A percentile compares a stretch with the other conserved stretches of the same genome.
Conservation (phyloP, 2,888 invertebrate species). For the Orthosia gothica region DNA sequence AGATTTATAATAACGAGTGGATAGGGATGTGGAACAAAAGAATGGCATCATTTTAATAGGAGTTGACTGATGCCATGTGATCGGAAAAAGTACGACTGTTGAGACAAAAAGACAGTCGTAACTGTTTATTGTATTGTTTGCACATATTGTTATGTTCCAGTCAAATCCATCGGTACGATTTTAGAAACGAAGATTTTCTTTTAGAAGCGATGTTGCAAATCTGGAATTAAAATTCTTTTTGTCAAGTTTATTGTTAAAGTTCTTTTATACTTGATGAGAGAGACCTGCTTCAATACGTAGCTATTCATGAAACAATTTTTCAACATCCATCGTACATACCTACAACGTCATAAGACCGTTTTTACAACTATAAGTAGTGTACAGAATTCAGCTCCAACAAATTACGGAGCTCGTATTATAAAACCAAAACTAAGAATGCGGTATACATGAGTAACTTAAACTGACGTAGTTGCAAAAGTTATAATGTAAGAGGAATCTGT, state of each 20-base stretch:
- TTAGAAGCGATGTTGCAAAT: slow-evolving; percentile 9
- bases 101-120: slow-evolving; percentile 25
- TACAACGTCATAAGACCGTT: slow-evolving; percentile 20
- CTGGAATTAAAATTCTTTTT: not conserved
- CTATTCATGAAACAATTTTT: not conserved
- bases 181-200: slow-evolving; percentile 1
- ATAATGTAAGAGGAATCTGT: slow-evolving; percentile 61
- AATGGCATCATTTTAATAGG: slow-evolving; percentile 49
- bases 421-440: slow-evolving; percentile 54
- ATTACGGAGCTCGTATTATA: slow-evolving; percentile 42
- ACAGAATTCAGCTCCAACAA: slow-evolving; percentile 32
- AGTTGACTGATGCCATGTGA: slow-evolving; percentile 33
- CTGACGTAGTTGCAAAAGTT: slow-evolving; percentile 61
- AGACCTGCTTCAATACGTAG: not conserved
- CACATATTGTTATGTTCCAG: slow-evolving; percentile 21
- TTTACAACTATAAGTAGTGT: slow-evolving; percentile 31
- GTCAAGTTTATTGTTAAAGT: not conserved
- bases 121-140: slow-evolving; percentile 40
- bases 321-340: slow-evolving; percentile 4
- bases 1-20: slow-evolving; percentile 26
- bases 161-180: slow-evolving; percentile 15
- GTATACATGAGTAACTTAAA: slow-evolving; percentile 60
- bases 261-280: not conserved
- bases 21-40: slow-evolving; percentile 44
- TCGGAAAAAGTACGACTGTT: slow-evolving; percentile 23